phyloP scores from a whole-genome alignment of 2,113 vertebrate species.

The Vidua macroura region DNA sequence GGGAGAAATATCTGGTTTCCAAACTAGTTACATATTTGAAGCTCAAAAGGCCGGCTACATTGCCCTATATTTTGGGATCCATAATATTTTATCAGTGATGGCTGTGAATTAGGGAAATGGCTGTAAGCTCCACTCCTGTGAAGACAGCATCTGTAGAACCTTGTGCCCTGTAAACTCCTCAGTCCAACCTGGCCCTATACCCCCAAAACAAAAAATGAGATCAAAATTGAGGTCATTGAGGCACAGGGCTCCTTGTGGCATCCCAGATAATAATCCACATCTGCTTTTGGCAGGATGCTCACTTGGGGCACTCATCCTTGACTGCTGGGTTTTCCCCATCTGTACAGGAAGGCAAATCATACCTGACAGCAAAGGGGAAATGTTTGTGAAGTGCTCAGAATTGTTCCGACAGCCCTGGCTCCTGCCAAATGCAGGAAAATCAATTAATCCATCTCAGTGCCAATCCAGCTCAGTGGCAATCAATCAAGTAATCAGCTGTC shows the following conservation, averaged over 20 bases:
- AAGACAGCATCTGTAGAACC: neutral
- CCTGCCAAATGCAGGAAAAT: constrained; percentile 26
- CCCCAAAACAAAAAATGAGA: neutral
- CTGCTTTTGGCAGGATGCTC: neutral
- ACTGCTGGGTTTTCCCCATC: neutral
- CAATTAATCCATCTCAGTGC: constrained; percentile 21
- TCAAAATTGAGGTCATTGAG: neutral
- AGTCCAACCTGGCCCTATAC: neutral
- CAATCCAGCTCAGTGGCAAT: neutral
- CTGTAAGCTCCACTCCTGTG: neutral
- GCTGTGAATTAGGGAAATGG: neutral
- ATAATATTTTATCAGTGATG: neutral
- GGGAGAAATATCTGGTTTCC: neutral
- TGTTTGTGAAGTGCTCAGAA: neutral
- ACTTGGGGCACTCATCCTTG: neutral
- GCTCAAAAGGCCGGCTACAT: neutral
- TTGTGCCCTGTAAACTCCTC: neutral
- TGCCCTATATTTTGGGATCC: neutral
- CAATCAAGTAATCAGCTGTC: neutral
- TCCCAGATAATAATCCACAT: neutral
- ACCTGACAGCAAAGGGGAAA: neutral
- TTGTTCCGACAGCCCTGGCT: neutral
- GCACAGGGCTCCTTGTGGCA: neutral
- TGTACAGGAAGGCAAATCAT: neutral
- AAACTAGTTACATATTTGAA: neutral